These are phyloP conservation scores for Tribolium castaneum DNA, from an alignment of 1,140 invertebrate genomes.

Conservation along the genomic window DNA sequence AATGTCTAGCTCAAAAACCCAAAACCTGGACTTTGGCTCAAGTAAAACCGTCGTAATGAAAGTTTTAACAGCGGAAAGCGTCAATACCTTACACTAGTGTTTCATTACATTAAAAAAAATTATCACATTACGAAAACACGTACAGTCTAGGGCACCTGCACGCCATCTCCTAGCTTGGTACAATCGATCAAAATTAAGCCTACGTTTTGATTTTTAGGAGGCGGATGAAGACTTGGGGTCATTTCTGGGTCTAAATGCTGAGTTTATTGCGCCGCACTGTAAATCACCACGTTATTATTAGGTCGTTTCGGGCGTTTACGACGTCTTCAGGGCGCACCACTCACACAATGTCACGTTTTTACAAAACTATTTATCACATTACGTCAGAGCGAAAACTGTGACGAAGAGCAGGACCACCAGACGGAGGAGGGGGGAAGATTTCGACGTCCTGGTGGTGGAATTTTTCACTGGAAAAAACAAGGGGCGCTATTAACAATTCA, in stretches of 20 bases:
- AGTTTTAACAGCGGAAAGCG: constrained; percentile 34
- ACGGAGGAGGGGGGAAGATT: neutral
- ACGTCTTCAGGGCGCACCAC: constrained; percentile 18
- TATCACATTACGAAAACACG: constrained; percentile 28
- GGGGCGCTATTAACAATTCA: neutral
- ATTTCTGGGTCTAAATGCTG: neutral
- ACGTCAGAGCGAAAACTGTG: constrained; percentile 16
- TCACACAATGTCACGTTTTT: neutral
- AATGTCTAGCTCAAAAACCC: too few species aligned
- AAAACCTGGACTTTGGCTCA: neutral
- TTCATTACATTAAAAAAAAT: constrained; percentile 25
- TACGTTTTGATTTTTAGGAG: constrained; percentile 32
- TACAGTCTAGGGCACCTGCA: neutral
- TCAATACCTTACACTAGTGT: constrained; percentile 23
- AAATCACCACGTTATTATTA: constrained; percentile 29
- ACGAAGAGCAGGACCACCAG: constrained; percentile 7
- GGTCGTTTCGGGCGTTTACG: constrained; percentile 21
- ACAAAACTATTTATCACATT: constrained; percentile 14
- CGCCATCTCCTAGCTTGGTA: neutral
- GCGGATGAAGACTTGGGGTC: constrained; percentile 22
- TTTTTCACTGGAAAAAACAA: constrained; percentile 31
- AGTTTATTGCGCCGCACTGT: constrained; percentile 18
- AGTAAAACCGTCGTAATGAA: constrained; percentile 9
- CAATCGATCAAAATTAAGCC: constrained; percentile 13
- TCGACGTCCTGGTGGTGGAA: constrained; percentile 10